A percentile compares a stretch with the other conserved stretches of the same genome.
phyloP scores from a whole-genome alignment of 2,888 invertebrate genomes.

The Apeira syringaria region DNA sequence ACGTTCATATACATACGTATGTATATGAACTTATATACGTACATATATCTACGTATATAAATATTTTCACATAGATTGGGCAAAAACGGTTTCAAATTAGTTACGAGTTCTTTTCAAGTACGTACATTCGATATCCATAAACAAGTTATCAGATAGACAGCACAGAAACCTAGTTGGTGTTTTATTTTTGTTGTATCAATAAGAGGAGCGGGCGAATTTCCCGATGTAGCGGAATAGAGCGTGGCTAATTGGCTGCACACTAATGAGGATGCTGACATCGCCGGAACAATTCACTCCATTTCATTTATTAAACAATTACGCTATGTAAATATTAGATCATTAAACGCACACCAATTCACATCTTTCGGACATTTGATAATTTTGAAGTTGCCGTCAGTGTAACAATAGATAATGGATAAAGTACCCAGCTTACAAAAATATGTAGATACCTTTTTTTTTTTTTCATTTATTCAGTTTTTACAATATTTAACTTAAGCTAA shows the following conservation, averaged over 20 bases:
- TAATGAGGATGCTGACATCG: constrained; percentile 80
- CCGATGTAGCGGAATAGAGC: constrained; percentile 62
- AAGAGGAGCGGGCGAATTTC: constrained; percentile 44
- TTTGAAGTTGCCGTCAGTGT: constrained; percentile 9
- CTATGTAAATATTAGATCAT: constrained; percentile 67
- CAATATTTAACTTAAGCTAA: no score
- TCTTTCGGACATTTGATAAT: constrained; percentile 19
- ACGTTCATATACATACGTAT: no score
- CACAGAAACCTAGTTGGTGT: constrained; percentile 9
- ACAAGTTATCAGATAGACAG: not conserved
- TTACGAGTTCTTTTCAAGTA: no score
- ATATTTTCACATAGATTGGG: no score
- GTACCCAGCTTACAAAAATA: no score
- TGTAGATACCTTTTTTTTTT: no score
- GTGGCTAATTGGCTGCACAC: constrained; percentile 68
- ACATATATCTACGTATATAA: no score
- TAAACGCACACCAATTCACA: constrained; percentile 39
- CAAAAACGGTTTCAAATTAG: no score
- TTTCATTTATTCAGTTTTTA: no score
- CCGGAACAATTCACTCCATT: constrained; percentile 78
- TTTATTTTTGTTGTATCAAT: constrained; percentile 28
- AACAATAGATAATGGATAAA: not conserved
- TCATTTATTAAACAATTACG: constrained; percentile 71
- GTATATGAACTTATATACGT: no score
- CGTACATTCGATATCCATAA: not conserved